These are phyloP conservation scores for Macaria liturata DNA, from an alignment of 2,888 invertebrate species.

Conservation along the genomic window DNA sequence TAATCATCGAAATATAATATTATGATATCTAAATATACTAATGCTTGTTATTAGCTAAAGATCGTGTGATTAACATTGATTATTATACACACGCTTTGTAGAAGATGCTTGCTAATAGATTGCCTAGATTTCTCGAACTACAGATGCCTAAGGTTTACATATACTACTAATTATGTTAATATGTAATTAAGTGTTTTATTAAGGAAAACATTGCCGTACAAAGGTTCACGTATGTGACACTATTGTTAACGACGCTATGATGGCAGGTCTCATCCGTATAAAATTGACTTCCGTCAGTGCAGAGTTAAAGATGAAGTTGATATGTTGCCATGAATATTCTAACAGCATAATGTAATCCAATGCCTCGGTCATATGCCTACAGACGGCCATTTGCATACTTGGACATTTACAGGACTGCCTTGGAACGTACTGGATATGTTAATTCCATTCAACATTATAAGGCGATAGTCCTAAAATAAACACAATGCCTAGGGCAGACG, in stretches of 20 bases:
- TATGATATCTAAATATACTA: neutral
- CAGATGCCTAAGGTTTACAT: neutral
- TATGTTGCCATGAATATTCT: conserved; percentile 20
- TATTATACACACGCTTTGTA: conserved; percentile 11
- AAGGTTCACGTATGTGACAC: neutral
- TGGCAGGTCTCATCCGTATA: too few species aligned
- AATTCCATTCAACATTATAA: conserved; percentile 11
- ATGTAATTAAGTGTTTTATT: too few species aligned
- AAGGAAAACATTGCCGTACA: too few species aligned
- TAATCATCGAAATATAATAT: neutral
- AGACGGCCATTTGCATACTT: conserved; percentile 17
- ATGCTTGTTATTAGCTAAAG: too few species aligned
- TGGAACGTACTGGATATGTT: conserved; percentile 6
- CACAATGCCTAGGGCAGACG: neutral
- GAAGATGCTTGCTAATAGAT: conserved; percentile 4
- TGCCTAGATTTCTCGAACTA: conserved; percentile 5
- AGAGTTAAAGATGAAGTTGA: conserved; percentile 13
- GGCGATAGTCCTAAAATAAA: conserved; percentile 4
- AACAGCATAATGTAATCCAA: conserved; percentile 12
- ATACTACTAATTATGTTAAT: too few species aligned
- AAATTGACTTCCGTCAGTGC: conserved; percentile 1
- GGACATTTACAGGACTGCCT: conserved; percentile 14
- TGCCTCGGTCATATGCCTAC: conserved; percentile 14
- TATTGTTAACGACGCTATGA: too few species aligned
- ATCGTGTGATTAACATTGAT: conserved; percentile 3